Conservation (phyloP, 1,140 invertebrate species). For the Drosophila jambulina region DNA sequence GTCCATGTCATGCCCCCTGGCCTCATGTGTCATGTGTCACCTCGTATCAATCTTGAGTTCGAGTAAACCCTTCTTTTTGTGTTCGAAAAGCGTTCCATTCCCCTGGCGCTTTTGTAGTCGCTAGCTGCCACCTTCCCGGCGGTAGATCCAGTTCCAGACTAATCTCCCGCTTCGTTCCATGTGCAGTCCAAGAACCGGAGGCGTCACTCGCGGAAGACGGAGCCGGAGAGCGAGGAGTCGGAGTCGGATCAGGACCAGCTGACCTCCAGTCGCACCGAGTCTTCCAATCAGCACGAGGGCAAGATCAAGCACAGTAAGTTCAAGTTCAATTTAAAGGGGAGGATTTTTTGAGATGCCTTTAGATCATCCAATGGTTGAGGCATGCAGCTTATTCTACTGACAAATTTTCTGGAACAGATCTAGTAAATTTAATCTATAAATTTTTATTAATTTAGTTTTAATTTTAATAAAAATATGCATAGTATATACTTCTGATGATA, state of each 20-base stretch:
- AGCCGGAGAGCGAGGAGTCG: constrained; percentile 90
- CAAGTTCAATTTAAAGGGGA: neutral
- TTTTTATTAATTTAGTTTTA: too few species aligned
- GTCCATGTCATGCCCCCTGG: constrained; percentile 28
- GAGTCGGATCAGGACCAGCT: constrained; percentile 91
- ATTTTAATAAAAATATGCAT: neutral
- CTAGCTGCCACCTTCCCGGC: constrained; percentile 41
- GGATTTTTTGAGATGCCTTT: neutral
- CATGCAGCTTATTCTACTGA: constrained; percentile 1
- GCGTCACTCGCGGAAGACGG: constrained; percentile 87
- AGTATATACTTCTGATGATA: neutral
- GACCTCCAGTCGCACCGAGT: constrained; percentile 91
- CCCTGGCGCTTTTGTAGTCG: constrained; percentile 74
- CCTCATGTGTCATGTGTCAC: constrained; percentile 51
- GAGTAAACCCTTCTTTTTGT: constrained; percentile 44
- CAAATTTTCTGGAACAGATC: neutral
- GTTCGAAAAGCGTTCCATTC: constrained; percentile 60
- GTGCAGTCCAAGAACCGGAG: constrained; percentile 86
- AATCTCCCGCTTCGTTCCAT: constrained; percentile 75
- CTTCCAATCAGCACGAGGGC: constrained; percentile 90
- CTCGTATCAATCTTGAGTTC: constrained; percentile 60
- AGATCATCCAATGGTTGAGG: neutral
- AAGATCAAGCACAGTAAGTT: constrained; percentile 90
- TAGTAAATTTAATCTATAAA: neutral
- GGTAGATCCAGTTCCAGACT: constrained; percentile 18